Evolutionary conservation across 2,888 invertebrate genomes (phyloP), one percentile per base, ranked within the genome.

Genomic region (Lithophane leautieri): DNA sequence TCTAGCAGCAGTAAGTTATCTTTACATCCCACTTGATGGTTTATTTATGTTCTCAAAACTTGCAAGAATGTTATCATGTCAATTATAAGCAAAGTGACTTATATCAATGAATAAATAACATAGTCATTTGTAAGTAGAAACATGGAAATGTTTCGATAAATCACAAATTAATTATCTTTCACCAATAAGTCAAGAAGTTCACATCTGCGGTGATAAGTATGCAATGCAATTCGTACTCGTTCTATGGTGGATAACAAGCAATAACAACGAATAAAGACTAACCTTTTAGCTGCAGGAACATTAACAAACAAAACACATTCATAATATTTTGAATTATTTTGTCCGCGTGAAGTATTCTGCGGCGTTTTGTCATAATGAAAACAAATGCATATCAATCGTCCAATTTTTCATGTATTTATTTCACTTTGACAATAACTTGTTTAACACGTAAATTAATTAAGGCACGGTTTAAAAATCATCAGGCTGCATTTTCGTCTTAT

Each of bases 351-450:
- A 96, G 93, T 88, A 96, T 96, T 91, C 96, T 94, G 87, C 96
- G 94, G 89, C 96, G 96, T 91, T 95, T 96, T 89, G 95, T 95
- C 96, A 96, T 96, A 94, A 94, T 95, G 95, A 94, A 94, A 95
- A 95, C 95, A 95, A 94, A 93, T 92, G 91, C 91, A 90, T 83
- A 88, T 75, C 84, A 81, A 76, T 84, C 63, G 72, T 83, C 66
- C 65, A 73, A 79, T 78, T 79, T 84, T 85, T 89, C 92, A 93
- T 92, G 88, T 91, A 91, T 90, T 88, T 88, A 86, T 83, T 86
- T 79, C 83, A 89, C 81, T 63, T 44, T 60, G 61, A 28, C 79
- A 81, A 60, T 68, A 61, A 34, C 4, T 66, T 84, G 0, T 63
- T 60, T 44, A 67, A 44, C 66, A 60, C 47, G 58, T 56, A 72